phyloP scores from a whole-genome alignment of 2,113 vertebrate species.

The Paedocypris sp. region DNA sequence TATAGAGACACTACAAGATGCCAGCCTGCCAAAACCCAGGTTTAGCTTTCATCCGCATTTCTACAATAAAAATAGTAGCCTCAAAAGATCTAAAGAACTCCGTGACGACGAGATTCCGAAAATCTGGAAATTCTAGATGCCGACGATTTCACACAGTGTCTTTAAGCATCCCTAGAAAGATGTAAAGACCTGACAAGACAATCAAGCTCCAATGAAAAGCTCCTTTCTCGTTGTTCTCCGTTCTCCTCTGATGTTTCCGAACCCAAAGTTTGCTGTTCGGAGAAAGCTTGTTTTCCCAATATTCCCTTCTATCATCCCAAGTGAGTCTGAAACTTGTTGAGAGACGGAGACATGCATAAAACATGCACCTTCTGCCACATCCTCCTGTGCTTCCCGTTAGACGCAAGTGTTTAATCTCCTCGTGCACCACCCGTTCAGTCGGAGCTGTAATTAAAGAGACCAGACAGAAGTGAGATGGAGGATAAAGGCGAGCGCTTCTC shows the following conservation, averaged over 20 bases:
- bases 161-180: background rate
- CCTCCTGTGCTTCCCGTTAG: slow-evolving; percentile 6
- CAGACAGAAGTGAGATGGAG: slow-evolving; percentile 1
- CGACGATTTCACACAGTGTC: too few species aligned
- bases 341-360: background rate
- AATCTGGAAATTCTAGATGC: too few species aligned
- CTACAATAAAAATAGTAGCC: too few species aligned
- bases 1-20: too few species aligned
- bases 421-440: background rate
- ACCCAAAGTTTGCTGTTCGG: background rate
- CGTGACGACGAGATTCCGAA: too few species aligned
- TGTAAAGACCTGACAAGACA: background rate
- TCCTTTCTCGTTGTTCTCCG: background rate
- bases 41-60: too few species aligned
- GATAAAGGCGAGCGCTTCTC: slow-evolving; percentile 2
- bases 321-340: background rate
- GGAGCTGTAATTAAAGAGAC: slow-evolving; percentile 25
- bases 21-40: too few species aligned
- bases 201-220: background rate
- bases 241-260: background rate
- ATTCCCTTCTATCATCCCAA: background rate
- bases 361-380: background rate
- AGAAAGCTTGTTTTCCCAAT: background rate
- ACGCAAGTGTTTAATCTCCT: slow-evolving; percentile 19
- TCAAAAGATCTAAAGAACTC: too few species aligned